A percentile compares a stretch with the other conserved stretches of the same genome.
Evolutionary conservation across 1,140 invertebrate species (phyloP).

Genomic region (Oedothorax gibbosus): DNA sequence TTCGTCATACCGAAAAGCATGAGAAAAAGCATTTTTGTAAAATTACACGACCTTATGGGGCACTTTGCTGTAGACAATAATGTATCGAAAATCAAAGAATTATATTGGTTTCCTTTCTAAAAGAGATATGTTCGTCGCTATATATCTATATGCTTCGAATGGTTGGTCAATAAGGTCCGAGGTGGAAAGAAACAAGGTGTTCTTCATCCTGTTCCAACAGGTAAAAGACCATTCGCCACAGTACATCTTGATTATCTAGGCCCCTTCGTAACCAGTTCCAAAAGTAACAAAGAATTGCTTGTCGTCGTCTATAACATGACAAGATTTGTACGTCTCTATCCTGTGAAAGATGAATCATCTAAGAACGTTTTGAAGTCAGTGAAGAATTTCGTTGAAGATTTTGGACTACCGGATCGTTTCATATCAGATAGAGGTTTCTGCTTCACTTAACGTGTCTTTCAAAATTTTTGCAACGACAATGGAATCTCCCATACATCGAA

Average conservation of each 20-base stretch:
- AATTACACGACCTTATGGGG: too few species aligned
- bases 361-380: slow-evolving; percentile 3
- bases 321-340: slow-evolving; percentile 20
- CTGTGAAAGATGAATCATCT: background rate
- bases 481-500: too few species aligned
- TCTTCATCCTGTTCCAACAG: slow-evolving; percentile 7
- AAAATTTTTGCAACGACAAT: too few species aligned
- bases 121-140: slow-evolving; percentile 24
- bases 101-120: slow-evolving; percentile 34
- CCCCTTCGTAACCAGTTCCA: too few species aligned
- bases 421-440: too few species aligned
- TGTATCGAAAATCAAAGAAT: slow-evolving; percentile 14
- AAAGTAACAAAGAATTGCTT: too few species aligned
- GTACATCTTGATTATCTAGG: too few species aligned
- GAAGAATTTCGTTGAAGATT: slow-evolving; percentile 5
- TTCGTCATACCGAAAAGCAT: too few species aligned
- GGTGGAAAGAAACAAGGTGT: slow-evolving; percentile 39
- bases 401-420: too few species aligned
- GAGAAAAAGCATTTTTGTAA: too few species aligned
- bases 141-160: slow-evolving; percentile 30
- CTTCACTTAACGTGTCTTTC: too few species aligned
- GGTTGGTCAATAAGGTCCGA: slow-evolving; percentile 18
- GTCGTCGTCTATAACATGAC: slow-evolving; percentile 5
- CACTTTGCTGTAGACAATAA: slow-evolving; percentile 28
- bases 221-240: too few species aligned